A percentile compares a stretch with the other conserved stretches of the same genome.
These are phyloP conservation scores for Oncorhynchus keta DNA, from an alignment of 2,113 vertebrate genomes.

Conservation along the genomic window DNA sequence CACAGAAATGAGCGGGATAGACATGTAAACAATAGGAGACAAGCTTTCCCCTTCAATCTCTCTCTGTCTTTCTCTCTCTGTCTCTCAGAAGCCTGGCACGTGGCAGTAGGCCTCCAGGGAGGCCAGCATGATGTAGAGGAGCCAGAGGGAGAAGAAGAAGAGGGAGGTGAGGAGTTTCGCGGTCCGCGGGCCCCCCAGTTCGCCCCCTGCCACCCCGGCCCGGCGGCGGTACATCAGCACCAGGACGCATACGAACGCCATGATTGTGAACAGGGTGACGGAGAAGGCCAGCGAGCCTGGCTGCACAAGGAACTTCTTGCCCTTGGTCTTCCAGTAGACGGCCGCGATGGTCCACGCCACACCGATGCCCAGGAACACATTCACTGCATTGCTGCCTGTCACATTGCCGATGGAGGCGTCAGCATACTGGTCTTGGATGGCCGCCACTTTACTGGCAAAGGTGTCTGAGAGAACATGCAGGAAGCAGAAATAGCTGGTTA, in stretches of 20 bases:
- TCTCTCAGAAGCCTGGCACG: slow-evolving; percentile 73
- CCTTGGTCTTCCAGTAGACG: slow-evolving; percentile 77
- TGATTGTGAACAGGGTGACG: slow-evolving; percentile 80
- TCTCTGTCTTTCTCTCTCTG: slow-evolving; percentile 4
- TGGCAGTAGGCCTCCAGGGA: slow-evolving; percentile 82
- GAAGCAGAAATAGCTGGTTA: not conserved
- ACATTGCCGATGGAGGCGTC: slow-evolving; percentile 85
- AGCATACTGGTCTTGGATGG: slow-evolving; percentile 83
- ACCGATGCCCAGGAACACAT: slow-evolving; percentile 83
- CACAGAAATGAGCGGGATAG: not conserved
- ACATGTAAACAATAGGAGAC: slow-evolving; percentile 39
- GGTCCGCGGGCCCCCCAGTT: slow-evolving; percentile 80
- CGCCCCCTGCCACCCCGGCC: slow-evolving; percentile 67
- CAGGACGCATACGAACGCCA: slow-evolving; percentile 68
- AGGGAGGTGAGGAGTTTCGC: slow-evolving; percentile 77
- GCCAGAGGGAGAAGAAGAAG: slow-evolving; percentile 76
- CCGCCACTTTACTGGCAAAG: slow-evolving; percentile 83
- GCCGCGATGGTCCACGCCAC: slow-evolving; percentile 83
- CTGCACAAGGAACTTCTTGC: slow-evolving; percentile 70
- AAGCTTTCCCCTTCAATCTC: not conserved
- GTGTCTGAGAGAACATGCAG: slow-evolving; percentile 64
- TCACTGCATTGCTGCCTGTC: slow-evolving; percentile 83
- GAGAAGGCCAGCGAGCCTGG: slow-evolving; percentile 82
- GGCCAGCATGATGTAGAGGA: slow-evolving; percentile 79
- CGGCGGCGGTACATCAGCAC: slow-evolving; percentile 79